A percentile compares a stretch with the other conserved stretches of the same genome.
These are phyloP conservation scores for Heloderma charlesbogerti DNA, from an alignment of 2,113 vertebrate species.

Conservation along the genomic window DNA sequence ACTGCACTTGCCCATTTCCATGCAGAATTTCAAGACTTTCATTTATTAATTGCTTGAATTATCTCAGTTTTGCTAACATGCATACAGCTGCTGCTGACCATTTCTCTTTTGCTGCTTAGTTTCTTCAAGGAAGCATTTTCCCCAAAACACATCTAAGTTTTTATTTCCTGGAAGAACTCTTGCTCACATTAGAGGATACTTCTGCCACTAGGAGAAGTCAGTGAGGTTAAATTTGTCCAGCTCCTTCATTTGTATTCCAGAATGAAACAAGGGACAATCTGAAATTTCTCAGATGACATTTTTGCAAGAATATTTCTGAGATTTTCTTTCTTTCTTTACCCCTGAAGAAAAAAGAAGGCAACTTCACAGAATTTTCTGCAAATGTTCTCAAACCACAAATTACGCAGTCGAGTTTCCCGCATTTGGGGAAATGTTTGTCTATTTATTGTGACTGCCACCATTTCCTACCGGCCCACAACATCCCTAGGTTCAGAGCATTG, in stretches of 20 bases:
- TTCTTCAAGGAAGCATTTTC: conserved; percentile 43
- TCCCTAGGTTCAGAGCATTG: too few species aligned
- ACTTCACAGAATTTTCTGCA: too few species aligned
- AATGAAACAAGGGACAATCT: too few species aligned
- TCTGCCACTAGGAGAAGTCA: conserved; percentile 54
- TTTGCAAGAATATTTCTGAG: too few species aligned
- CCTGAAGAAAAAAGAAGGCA: too few species aligned
- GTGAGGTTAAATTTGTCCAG: background rate
- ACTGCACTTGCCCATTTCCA: conserved; percentile 31
- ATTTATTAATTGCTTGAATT: conserved; percentile 42
- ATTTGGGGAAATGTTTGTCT: too few species aligned
- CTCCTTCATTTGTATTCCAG: background rate
- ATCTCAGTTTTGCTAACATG: conserved; percentile 50
- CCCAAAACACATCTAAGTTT: conserved; percentile 26
- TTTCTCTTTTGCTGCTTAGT: conserved; percentile 54
- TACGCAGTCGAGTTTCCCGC: too few species aligned
- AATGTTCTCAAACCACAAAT: too few species aligned
- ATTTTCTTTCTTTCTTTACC: too few species aligned
- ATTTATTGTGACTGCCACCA: too few species aligned
- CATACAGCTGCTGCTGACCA: conserved; percentile 32
- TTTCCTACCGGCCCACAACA: too few species aligned
- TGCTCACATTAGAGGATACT: conserved; percentile 36
- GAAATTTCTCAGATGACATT: too few species aligned
- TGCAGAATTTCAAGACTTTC: conserved; percentile 37
- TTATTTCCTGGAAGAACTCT: conserved; percentile 56